Evolutionary conservation across 1,140 invertebrate genomes (phyloP), one percentile per base, ranked within the genome.

Genomic region (Acyrthosiphon pisum): DNA sequence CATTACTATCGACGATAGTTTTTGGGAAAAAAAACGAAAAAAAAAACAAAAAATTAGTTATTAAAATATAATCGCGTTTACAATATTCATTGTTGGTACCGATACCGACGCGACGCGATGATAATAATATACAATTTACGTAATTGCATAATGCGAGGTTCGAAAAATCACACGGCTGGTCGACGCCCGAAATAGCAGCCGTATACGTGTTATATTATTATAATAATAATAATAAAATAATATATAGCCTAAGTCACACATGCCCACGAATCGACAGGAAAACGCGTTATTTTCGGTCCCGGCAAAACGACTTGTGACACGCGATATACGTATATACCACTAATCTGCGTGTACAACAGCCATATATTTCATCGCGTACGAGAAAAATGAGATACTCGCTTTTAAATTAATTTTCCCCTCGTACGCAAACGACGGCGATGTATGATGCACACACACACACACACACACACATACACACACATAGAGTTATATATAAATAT

Each of bases 331-430:
- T 6, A 50, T 46, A 35, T 89, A 37, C 50, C 20, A 53, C 48
- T 37, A 76, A 76, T 76, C 30, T 76, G 60, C 60, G 60, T 76
- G 60, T 76, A 76, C 60, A 76, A 76, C 60, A 76, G 60, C n/a
- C 14, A 50, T n/a, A 88, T 88, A 88, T 88, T 88, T 88, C 37
- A 88, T 50, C 46, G 20, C 20, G 50, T 22, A 50, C 30, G 86
- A 46, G n/a, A 46, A 87, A 87, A 87, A 87, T 83, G 81, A 83
- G n/a, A 23, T 83, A 37, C 60, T 76, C 60, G 30, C 30, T 76
- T 76, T 76, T n/a, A 76, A 76, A 76, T 76, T 76, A 76, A 76
- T 76, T 76, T 76, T 76, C 60, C 60, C 30, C 18, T 18, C 60
- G 18, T n/a, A 18, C 14, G 60, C 60, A 60, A 60, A 60, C 56